Evolutionary conservation across 2,113 vertebrate species (phyloP), one percentile per base, ranked within the genome.

Genomic region (Mastomys coucha): DNA sequence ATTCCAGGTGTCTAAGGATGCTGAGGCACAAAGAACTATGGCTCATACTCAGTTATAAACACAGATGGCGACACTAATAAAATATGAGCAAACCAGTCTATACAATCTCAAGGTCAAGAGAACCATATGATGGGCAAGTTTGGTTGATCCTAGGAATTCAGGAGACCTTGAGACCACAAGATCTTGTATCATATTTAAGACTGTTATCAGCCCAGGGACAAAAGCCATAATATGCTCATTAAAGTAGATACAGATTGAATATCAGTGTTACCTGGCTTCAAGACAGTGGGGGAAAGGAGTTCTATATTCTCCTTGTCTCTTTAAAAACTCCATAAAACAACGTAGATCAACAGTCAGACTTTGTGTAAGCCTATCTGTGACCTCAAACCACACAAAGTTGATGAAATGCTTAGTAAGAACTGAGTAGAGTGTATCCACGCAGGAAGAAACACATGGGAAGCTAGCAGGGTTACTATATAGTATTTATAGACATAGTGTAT

Each of bases 101-200:
- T 24, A 0, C 39, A 45, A 67, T 10, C 8, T 33, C 9, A 94
- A 70, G 42, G n/a, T 42, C 20, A 75, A 31, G 22, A 75, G 67
- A 87, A 67, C 22, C 39, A 85, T 26, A 45, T 28, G 12, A 28
- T 60, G 53, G 19, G 17, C 26, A 33, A 2, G 2, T 51, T 28
- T 9, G 0, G 53, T 17, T 24, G 49, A 89, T 56, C 70, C 73
- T 28, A n/a, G 92, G 89, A 92, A 92, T 69, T 92, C 92, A 94
- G 78, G 78, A 92, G 94, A 49, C 73, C 24, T 92, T 80, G 69
- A 82, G 49, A 22, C 3, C 14, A 19, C 65, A 31, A 93, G 77
- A 51, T 10, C 14, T 42, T 36, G 33, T 19, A 77, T 33, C 7
- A 26, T 10, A 63, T 82, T 56, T 93, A 11, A 39, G 60, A 28